phyloP scores from a whole-genome alignment of 2,113 vertebrate species.

The Lampris megalopsis region DNA sequence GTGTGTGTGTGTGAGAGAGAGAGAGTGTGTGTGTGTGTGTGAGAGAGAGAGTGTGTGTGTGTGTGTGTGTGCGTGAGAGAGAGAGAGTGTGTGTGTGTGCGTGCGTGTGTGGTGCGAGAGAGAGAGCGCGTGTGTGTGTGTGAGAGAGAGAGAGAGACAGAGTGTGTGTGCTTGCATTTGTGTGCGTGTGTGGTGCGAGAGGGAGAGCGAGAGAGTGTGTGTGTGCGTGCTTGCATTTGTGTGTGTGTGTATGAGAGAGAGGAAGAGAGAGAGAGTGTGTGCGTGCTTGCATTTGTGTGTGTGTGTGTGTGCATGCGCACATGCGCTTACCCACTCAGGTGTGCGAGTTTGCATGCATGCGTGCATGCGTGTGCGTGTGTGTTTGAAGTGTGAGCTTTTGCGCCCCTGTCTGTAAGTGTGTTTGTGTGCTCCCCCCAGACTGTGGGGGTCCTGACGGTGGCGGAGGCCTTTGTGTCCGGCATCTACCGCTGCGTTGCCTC shows the following conservation, averaged over 20 bases:
- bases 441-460: constrained; percentile 89
- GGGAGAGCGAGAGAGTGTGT: not conserved
- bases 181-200: not conserved
- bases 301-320: constrained; percentile 15
- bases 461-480: constrained; percentile 88
- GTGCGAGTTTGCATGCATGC: constrained; percentile 44
- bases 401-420: constrained; percentile 38
- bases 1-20: no score
- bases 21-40: no score
- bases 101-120: not conserved
- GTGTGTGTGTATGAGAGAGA: no score
- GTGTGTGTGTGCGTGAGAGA: no score
- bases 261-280: no score
- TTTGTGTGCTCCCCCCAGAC: constrained; percentile 83
- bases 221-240: no score
- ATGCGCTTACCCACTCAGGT: not conserved
- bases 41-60: no score
- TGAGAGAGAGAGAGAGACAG: not conserved
- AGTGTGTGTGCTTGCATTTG: not conserved
- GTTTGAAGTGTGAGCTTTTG: constrained; percentile 13
- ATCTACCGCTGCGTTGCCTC: constrained; percentile 91
- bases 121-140: not conserved
- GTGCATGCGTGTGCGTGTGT: constrained; percentile 8
- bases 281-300: not conserved
- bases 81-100: no score